Conservation (phyloP, 2,113 vertebrate species). For the Donacobius atricapilla region DNA sequence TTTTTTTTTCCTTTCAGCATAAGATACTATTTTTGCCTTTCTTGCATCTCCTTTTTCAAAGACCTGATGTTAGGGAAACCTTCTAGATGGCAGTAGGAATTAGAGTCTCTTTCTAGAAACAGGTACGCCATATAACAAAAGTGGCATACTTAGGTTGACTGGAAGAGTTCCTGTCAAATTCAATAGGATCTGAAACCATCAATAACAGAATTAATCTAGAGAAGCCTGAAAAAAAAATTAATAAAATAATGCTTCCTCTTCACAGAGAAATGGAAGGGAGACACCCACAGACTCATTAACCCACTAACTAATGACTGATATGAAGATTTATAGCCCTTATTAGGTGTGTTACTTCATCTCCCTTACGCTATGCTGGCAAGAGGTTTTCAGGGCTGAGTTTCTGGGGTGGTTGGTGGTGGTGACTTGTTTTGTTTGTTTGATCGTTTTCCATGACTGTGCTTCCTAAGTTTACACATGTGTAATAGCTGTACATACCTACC, state of each 20-base stretch:
- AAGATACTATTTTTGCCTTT: neutral
- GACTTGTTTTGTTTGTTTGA: neutral
- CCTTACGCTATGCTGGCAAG: neutral
- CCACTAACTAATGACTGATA: neutral
- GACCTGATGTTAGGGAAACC: neutral
- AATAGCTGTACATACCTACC: neutral
- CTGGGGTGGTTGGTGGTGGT: neutral
- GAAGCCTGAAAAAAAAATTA: neutral
- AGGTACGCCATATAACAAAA: neutral
- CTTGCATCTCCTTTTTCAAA: neutral
- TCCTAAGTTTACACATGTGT: neutral
- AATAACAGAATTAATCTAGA: neutral
- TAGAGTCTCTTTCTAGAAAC: neutral
- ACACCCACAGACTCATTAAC: neutral
- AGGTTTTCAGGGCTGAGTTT: neutral
- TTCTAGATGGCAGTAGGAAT: neutral
- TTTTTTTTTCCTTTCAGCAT: neutral
- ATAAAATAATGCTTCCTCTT: neutral
- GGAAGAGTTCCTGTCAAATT: neutral
- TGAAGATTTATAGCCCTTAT: neutral
- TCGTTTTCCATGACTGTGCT: neutral
- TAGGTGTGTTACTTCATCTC: neutral
- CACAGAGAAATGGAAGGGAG: neutral
- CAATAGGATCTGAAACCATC: neutral
- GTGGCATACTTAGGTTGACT: rapidly evolving